A percentile compares a stretch with the other conserved stretches of the same genome.
Evolutionary conservation across 2,797 vertebrate species (phyloP).

Genomic region (Acestrorhynchus altus): DNA sequence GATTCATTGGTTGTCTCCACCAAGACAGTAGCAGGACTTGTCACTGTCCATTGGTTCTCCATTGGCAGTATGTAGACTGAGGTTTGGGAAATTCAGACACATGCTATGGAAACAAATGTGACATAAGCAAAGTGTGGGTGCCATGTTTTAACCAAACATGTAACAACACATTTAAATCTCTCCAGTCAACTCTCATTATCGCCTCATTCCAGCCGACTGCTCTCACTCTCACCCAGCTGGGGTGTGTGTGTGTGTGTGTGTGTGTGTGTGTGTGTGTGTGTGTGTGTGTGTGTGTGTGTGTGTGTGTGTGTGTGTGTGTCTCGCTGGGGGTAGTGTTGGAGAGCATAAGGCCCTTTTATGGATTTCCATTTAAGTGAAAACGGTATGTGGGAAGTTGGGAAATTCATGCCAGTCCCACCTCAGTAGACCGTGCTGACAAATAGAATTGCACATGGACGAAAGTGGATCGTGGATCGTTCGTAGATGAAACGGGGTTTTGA

Average conservation of each 20-base stretch:
- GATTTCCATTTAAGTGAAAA: neutral
- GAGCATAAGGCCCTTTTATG: neutral
- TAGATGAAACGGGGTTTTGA: neutral
- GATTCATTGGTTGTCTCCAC: no score
- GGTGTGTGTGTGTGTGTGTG: neutral
- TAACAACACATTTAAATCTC: neutral
- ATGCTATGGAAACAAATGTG: neutral
- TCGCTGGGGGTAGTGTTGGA: neutral
- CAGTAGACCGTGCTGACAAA: neutral
- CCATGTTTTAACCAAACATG: constrained; percentile 5
- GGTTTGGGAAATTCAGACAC: neutral
- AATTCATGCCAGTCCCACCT: neutral
- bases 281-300: neutral
- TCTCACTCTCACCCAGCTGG: constrained; percentile 12
- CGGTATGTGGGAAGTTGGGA: neutral
- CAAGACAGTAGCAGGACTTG: no score
- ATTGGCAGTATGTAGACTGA: no score
- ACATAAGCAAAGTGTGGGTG: neutral
- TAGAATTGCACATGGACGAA: neutral
- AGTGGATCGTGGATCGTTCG: no score
- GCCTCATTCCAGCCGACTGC: constrained; percentile 13
- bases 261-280: no score
- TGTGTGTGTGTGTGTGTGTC: neutral
- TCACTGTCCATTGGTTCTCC: no score
- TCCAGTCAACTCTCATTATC: constrained; percentile 32